Base-by-base conservation (phyloP, 1,140 invertebrate species). In the Camponotus vicinus region DNA sequence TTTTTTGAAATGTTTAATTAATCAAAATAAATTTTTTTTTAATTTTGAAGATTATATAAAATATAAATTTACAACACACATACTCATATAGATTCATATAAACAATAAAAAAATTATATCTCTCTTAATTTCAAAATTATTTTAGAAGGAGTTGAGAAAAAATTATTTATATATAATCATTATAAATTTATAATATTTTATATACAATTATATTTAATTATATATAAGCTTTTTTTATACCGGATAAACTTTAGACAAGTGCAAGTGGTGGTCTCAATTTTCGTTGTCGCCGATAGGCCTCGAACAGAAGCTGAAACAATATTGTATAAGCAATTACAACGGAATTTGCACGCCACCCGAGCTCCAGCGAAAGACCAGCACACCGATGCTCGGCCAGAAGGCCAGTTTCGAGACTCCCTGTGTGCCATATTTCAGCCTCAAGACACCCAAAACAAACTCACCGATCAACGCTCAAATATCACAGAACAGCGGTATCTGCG, bases 361-460 rank as follows among this genome's bases (percentile, higher is more conserved):
- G 49, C 69, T 93, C 15, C 71, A 83, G 7, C 87, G 92, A 21
- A 87, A 90, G 18, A 93, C 92, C 0, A 93, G 92, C 21, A 93
- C 92, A 1, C 92, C 92, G 1, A 92, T 93, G 90, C 21, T 91
- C 0, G 37, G 67, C 0, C 57, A 88, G 34, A 87, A 86, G 1
- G 27, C 11, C 3, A 82, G 18, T 11, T 77, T 88, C 1, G 63
- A 86, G 45, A 90, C 88, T 2, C 87, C 90, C 0, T 87, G 40
- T 7, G 76, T 70, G 0, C 86, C 90, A 11, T 85, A 86, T 32
- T 91, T 92, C 42, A 85, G 73, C 0, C 27, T 92, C 7, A 92
- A 92, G 52, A 93, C 92, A 1, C 88, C 89, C 1, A 79, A 88
- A 7, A 80, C 83, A n/a, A 75, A 82, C 3, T 85, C 87, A 5